These are phyloP conservation scores for Campoplex capitator DNA, from an alignment of 2,888 invertebrate species.

Conservation along the genomic window DNA sequence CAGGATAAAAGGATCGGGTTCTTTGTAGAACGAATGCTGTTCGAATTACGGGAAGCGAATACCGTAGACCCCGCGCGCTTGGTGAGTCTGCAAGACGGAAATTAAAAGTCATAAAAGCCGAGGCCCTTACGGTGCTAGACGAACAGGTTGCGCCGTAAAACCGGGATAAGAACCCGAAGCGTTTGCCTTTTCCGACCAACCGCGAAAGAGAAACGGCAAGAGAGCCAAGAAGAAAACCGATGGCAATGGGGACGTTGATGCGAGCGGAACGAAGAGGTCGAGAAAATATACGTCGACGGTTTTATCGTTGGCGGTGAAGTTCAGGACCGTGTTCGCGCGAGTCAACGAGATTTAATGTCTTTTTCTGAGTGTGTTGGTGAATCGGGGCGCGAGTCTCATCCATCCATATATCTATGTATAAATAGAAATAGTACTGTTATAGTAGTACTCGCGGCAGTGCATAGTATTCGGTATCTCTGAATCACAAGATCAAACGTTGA, in stretches of 20 bases:
- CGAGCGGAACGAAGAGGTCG: constrained; percentile 33
- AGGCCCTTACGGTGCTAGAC: constrained; percentile 56
- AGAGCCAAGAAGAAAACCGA: constrained; percentile 45
- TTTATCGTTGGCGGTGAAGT: constrained; percentile 53
- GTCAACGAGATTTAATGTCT: constrained; percentile 38
- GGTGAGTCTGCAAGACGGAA: constrained; percentile 56
- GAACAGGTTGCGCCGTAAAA: constrained; percentile 56
- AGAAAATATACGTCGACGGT: constrained; percentile 48
- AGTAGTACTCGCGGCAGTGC: too few relatives aligned
- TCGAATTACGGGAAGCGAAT: constrained; percentile 32
- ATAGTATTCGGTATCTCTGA: too few relatives aligned
- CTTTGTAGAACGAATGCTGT: constrained; percentile 52
- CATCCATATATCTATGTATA: background rate
- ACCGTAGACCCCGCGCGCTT: background rate
- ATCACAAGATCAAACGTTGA: too few relatives aligned
- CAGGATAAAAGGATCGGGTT: constrained; percentile 17
- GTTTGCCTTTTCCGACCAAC: constrained; percentile 44
- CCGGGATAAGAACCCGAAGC: constrained; percentile 57
- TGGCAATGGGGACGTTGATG: constrained; percentile 34
- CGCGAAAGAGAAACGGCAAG: constrained; percentile 31
- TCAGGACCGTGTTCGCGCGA: constrained; percentile 35
- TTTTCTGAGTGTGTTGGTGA: background rate
- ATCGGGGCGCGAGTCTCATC: background rate
- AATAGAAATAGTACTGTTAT: background rate
- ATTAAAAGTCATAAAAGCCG: constrained; percentile 66